Base-by-base conservation (phyloP, 2,888 invertebrate species). In the Meliscaeva auricollis region DNA sequence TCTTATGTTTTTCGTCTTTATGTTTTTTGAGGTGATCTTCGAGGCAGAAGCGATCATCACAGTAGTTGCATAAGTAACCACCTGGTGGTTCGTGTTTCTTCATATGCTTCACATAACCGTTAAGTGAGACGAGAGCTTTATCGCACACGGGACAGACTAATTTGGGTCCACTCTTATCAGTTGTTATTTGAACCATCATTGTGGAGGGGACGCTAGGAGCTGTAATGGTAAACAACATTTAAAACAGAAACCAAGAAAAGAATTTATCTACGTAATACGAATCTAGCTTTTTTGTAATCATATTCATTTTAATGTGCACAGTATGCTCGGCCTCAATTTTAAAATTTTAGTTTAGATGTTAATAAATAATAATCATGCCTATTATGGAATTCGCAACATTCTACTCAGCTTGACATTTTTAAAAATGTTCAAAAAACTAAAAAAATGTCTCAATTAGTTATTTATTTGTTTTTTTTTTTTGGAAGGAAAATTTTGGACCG, bases 41-140 rank as follows among this genome's bases (percentile, higher is more conserved):
- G 3, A 90, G 88, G 72, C 90, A 90, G 58, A 89, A 91, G 3
- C 90, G 89, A 9, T 88, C 88, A 17, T 90, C 90, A 87, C 93
- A 93, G 56, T 90, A 89, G 54, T 90, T 90, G 66, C 93, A 93
- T 22, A 88, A 84, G 68, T 91, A 93, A 26, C 91, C 92, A n/a
- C 91, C 92, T 3, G 92, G 91, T 2, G 91, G 90, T 66, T 92
- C 90, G 76, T 93, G 93, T 60, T 91, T 90, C 38, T 90, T 90
- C 35, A 91, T 89, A 85, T 93, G 93, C 80, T 91, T 92, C 8
- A 91, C 90, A 60, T 92, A 90, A n/a, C 91, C 91, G 80, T 89
- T 90, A 30, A 89, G 87, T 0, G 90, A 91, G 1, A 89, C 73
- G 0, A 91, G 82, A 0, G 91, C 89, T 54, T 91, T 92, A 52